phyloP scores from a whole-genome alignment of 2,113 vertebrate genomes.

The Gobius niger region DNA sequence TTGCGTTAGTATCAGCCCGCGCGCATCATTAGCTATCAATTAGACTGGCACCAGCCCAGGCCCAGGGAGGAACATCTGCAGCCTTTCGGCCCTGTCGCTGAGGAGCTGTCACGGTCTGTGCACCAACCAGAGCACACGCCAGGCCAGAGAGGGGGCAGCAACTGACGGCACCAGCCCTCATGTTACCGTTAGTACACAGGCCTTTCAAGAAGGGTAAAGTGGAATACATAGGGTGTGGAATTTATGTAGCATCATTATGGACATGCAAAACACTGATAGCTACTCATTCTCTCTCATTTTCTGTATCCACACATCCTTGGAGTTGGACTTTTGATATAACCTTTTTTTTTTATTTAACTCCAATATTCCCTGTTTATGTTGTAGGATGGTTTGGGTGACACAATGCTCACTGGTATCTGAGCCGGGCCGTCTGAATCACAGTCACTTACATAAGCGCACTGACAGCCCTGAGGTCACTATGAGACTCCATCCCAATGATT shows the following conservation, averaged over 20 bases:
- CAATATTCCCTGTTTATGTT: not conserved
- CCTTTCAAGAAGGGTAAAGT: too few species aligned
- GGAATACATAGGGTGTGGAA: too few species aligned
- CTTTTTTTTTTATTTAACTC: not conserved
- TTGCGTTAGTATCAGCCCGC: conserved; percentile 66
- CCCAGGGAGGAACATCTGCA: conserved; percentile 70
- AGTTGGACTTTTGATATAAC: too few species aligned
- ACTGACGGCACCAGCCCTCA: not conserved
- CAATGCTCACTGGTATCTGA: not conserved
- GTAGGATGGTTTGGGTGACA: not conserved
- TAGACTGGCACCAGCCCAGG: conserved; percentile 58
- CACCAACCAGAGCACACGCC: not conserved
- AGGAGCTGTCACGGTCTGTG: not conserved
- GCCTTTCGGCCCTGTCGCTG: conserved; percentile 47
- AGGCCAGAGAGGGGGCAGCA: not conserved
- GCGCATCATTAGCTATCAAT: conserved; percentile 71
- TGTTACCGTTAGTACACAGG: too few species aligned
- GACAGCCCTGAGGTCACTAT: conserved; percentile 7
- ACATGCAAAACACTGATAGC: too few species aligned
- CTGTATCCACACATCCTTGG: too few species aligned
- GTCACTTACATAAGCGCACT: conserved; percentile 1
- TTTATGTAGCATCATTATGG: too few species aligned
- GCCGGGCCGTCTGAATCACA: conserved; percentile 3
- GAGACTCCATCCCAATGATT: conserved; percentile 6
- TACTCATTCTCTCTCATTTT: too few species aligned